These are phyloP conservation scores for Arnoldichthys spilopterus DNA, from an alignment of 2,797 vertebrate species.

Conservation along the genomic window DNA sequence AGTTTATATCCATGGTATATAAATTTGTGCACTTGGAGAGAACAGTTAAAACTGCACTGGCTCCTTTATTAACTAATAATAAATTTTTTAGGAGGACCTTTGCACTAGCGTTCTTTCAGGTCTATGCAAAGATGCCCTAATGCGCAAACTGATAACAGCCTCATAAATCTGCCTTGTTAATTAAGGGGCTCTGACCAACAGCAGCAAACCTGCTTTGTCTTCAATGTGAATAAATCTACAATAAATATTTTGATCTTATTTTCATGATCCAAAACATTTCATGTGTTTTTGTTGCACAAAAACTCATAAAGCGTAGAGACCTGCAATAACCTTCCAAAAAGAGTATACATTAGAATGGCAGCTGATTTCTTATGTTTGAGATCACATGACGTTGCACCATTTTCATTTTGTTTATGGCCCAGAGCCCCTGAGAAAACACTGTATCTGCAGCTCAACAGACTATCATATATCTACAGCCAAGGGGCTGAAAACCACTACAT, in stretches of 20 bases:
- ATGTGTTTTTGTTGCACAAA: background rate
- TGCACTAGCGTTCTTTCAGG: constrained; percentile 61
- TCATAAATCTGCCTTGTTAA: constrained; percentile 16
- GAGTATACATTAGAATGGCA: background rate
- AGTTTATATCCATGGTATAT: constrained; percentile 58
- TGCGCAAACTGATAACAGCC: constrained; percentile 26
- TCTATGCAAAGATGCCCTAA: constrained; percentile 57
- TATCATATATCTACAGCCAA: constrained; percentile 3
- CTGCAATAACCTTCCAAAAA: background rate
- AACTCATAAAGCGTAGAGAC: background rate
- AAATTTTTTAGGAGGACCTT: constrained; percentile 61
- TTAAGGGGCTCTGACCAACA: background rate
- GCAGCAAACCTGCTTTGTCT: background rate
- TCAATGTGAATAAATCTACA: background rate
- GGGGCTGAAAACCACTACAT: background rate
- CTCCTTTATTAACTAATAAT: constrained; percentile 63
- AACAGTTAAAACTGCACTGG: constrained; percentile 62
- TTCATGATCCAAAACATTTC: constrained; percentile 1
- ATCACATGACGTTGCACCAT: background rate
- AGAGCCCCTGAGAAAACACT: constrained; percentile 7
- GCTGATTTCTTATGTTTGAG: background rate
- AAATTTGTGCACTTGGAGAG: constrained; percentile 57
- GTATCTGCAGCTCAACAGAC: constrained; percentile 1
- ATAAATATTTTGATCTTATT: constrained; percentile 13
- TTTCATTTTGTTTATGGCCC: constrained; percentile 4